Percentiles rank a stretch among this genome's conserved stretches.
These are phyloP conservation scores for Coptodon bakossiorum DNA, from an alignment of 2,113 vertebrate species.

Conservation along the genomic window DNA sequence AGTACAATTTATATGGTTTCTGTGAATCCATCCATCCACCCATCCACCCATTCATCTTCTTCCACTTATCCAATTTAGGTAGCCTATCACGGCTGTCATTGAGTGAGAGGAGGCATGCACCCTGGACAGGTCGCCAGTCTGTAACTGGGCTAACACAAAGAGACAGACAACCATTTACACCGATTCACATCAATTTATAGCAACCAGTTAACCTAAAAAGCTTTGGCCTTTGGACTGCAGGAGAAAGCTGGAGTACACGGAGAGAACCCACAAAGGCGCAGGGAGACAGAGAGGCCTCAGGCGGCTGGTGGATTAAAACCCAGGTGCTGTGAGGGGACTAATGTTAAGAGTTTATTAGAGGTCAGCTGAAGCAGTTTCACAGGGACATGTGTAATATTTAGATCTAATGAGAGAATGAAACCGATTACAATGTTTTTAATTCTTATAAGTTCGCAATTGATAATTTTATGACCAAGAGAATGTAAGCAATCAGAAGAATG, in stretches of 20 bases:
- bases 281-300: neutral
- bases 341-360: neutral
- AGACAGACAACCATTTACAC: neutral
- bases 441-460: neutral
- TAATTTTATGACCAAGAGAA: conserved; percentile 1
- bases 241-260: neutral
- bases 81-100: neutral
- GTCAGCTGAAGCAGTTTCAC: neutral
- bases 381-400: neutral
- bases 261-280: neutral
- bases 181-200: neutral
- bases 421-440: neutral
- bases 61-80: neutral
- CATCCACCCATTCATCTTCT: neutral
- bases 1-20: neutral
- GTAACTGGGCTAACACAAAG: neutral
- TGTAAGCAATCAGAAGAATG: neutral
- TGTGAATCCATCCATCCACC: neutral
- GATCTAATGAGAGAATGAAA: neutral
- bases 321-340: neutral
- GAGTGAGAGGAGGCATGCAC: neutral
- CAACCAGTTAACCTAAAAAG: neutral
- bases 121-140: neutral
- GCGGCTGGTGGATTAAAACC: neutral
- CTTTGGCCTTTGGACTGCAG: neutral